Percentiles rank a stretch among this genome's conserved stretches.
Evolutionary conservation across 2,888 invertebrate genomes (phyloP).

Genomic region (Noctua comes): DNA sequence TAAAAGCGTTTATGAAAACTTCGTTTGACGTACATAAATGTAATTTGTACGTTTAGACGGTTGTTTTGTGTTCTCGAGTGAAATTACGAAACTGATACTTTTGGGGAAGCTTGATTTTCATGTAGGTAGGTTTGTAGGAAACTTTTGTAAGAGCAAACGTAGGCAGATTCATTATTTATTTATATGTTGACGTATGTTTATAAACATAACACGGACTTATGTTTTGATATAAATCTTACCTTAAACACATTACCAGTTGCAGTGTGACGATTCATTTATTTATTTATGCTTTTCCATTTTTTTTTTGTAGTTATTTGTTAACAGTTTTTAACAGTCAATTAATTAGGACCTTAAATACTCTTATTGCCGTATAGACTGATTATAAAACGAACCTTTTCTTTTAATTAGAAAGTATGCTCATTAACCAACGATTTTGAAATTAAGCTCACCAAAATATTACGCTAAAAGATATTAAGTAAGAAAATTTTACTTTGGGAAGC

Average conservation of each 20-base stretch:
- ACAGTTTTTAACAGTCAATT: not conserved
- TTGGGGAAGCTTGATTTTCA: slow-evolving; percentile 12
- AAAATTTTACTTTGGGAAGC: slow-evolving; percentile 14
- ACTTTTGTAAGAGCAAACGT: not conserved
- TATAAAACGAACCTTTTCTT: not conserved
- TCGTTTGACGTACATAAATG: slow-evolving; percentile 56
- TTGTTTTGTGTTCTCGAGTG: slow-evolving; percentile 33
- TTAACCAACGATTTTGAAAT: slow-evolving; percentile 16
- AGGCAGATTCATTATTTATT: not conserved
- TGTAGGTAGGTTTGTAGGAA: not conserved
- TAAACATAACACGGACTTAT: not conserved
- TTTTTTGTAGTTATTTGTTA: not conserved
- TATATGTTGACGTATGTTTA: not conserved
- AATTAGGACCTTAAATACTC: not conserved
- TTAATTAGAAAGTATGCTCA: not conserved
- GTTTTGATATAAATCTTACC: not conserved
- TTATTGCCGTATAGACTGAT: not conserved
- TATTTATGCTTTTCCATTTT: not conserved
- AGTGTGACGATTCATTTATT: not conserved
- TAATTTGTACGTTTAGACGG: slow-evolving; percentile 51
- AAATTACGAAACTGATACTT: slow-evolving; percentile 16
- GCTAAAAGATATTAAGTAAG: slow-evolving; percentile 11
- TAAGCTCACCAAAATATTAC: slow-evolving; percentile 12
- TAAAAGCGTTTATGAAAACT: slow-evolving; percentile 65
- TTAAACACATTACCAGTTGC: not conserved